Evolutionary conservation across 2,797 vertebrate species (phyloP).

Genomic region (Bradypus variegatus): DNA sequence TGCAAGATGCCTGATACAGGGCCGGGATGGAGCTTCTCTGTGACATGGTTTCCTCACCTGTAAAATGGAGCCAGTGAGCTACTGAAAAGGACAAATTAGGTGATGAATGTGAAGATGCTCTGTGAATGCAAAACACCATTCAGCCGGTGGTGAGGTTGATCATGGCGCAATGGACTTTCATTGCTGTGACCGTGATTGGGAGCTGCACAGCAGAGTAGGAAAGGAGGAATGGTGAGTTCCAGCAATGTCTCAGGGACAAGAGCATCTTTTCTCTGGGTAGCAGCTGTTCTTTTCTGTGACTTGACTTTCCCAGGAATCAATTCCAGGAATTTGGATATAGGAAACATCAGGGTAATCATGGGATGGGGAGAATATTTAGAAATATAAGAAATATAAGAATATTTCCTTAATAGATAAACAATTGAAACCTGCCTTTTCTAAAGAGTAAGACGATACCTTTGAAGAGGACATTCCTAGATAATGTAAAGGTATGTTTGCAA

Average conservation of each 20-base stretch:
- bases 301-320: neutral
- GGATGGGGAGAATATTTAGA: neutral
- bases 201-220: neutral
- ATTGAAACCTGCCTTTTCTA: neutral
- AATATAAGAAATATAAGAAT: too few species aligned
- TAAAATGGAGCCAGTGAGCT: neutral
- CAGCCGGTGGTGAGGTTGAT: neutral
- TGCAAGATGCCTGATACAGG: neutral
- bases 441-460: neutral
- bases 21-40: neutral
- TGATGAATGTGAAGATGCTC: too few species aligned
- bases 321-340: neutral
- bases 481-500: neutral
- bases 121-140: neutral
- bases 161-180: neutral
- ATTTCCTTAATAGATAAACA: neutral
- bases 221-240: neutral
- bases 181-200: neutral
- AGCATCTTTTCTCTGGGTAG: neutral
- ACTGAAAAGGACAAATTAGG: neutral
- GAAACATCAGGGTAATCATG: neutral
- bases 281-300: constrained; percentile 1
- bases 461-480: neutral
- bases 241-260: neutral
- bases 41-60: neutral